These are phyloP conservation scores for Homalodisca vitripennis DNA, from an alignment of 1,140 invertebrate species.

Conservation along the genomic window DNA sequence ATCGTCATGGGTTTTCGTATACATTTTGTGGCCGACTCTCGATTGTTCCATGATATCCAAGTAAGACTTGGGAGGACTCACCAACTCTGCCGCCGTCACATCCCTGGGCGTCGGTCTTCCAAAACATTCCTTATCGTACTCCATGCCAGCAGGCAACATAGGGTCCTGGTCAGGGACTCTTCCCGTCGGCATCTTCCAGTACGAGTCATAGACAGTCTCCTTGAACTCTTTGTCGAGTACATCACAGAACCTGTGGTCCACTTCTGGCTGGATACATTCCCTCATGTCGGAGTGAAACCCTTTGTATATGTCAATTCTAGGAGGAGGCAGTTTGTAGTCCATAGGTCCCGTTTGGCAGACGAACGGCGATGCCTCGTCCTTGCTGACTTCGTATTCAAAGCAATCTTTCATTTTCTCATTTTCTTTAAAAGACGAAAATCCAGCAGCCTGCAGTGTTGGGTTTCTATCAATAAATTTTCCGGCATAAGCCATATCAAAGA, in stretches of 20 bases:
- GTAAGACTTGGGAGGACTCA: not conserved
- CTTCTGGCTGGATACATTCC: constrained; percentile 2
- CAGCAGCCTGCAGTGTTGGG: not conserved
- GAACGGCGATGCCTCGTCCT: too few species aligned
- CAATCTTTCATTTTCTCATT: not conserved
- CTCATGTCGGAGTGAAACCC: constrained; percentile 1
- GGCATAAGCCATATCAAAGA: not conserved
- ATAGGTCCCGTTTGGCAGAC: not conserved
- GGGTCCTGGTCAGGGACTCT: not conserved
- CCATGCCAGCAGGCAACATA: not conserved
- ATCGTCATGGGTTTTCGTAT: constrained; percentile 7
- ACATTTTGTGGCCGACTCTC: constrained; percentile 1
- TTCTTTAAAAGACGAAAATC: not conserved
- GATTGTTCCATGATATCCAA: constrained; percentile 1
- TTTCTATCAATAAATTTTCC: not conserved
- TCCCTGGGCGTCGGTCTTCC: not conserved
- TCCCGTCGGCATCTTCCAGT: not conserved
- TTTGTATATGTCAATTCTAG: not conserved
- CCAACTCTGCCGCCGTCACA: not conserved
- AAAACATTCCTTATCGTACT: not conserved
- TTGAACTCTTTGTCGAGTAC: not conserved
- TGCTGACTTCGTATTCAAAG: not conserved
- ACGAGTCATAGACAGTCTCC: constrained; percentile 6
- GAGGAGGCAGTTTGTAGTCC: not conserved
- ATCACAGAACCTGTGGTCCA: not conserved